These are phyloP conservation scores for Tridacna gigas DNA, from an alignment of 2,888 invertebrate species.

Conservation along the genomic window DNA sequence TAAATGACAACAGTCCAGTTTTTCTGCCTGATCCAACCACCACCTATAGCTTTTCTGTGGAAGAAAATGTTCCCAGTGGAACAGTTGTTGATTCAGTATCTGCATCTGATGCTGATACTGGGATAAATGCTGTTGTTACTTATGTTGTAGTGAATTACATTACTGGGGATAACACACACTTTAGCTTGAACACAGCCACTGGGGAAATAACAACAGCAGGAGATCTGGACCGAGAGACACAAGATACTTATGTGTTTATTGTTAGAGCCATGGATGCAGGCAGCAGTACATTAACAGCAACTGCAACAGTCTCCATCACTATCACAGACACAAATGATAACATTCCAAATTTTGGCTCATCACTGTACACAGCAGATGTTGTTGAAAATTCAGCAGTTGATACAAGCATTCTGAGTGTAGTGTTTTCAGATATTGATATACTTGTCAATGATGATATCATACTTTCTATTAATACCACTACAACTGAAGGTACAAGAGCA, in stretches of 20 bases:
- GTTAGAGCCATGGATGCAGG: slow-evolving; percentile 74
- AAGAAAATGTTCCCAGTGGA: slow-evolving; percentile 71
- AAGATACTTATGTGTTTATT: slow-evolving; percentile 63
- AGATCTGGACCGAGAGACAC: slow-evolving; percentile 70
- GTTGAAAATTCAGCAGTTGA: slow-evolving; percentile 70
- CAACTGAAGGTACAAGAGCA: slow-evolving; percentile 63
- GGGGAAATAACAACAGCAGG: slow-evolving; percentile 66
- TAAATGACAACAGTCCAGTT: slow-evolving; percentile 76
- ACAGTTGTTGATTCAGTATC: slow-evolving; percentile 65
- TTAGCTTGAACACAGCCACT: slow-evolving; percentile 60
- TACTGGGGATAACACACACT: slow-evolving; percentile 64
- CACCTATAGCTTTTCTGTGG: slow-evolving; percentile 68
- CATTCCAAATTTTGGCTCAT: slow-evolving; percentile 68
- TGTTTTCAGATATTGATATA: slow-evolving; percentile 72
- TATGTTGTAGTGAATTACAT: slow-evolving; percentile 63
- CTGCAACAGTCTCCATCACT: slow-evolving; percentile 70
- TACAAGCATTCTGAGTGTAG: slow-evolving; percentile 69
- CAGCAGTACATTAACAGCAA: slow-evolving; percentile 62
- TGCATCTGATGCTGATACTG: slow-evolving; percentile 75
- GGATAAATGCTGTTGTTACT: slow-evolving; percentile 66
- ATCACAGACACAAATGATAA: slow-evolving; percentile 79
- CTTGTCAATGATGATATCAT: slow-evolving; percentile 71
- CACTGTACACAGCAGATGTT: slow-evolving; percentile 64
- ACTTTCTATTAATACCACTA: slow-evolving; percentile 68
- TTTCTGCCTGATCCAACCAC: slow-evolving; percentile 62